Evolutionary conservation across 2,888 invertebrate species (phyloP).

Genomic region (Melinaea marsaeus): DNA sequence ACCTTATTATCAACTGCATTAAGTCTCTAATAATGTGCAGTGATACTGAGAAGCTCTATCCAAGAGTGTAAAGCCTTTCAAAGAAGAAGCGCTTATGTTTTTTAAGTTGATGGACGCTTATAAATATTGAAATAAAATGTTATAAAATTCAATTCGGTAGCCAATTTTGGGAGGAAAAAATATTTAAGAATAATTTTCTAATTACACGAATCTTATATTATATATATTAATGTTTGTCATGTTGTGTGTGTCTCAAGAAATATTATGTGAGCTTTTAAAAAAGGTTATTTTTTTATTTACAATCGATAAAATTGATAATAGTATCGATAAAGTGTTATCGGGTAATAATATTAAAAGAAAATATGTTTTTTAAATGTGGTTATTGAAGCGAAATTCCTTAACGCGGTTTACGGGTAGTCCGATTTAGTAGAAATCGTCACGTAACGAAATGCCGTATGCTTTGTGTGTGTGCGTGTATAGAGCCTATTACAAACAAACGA

Average conservation of each 20-base stretch:
- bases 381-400: too few relatives aligned
- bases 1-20: not conserved
- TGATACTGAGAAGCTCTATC: conserved; percentile 17
- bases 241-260: conserved; percentile 8
- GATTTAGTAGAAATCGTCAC: too few relatives aligned
- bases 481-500: too few relatives aligned
- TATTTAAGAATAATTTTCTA: conserved; percentile 23
- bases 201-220: conserved; percentile 22
- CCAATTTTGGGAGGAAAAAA: conserved; percentile 19
- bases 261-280: too few relatives aligned
- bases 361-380: too few relatives aligned
- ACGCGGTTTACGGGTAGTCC: too few relatives aligned
- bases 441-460: too few relatives aligned
- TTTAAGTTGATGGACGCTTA: conserved; percentile 31
- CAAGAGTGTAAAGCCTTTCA: conserved; percentile 26
- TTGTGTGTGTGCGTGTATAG: too few relatives aligned
- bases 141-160: conserved; percentile 27
- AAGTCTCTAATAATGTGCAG: conserved; percentile 7
- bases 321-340: too few relatives aligned
- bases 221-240: conserved; percentile 16
- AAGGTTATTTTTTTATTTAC: too few relatives aligned
- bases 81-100: conserved; percentile 30
- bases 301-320: too few relatives aligned
- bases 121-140: conserved; percentile 33
- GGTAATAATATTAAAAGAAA: too few relatives aligned